Percentiles rank a stretch among this genome's conserved stretches.
Conservation (phyloP, 2,888 invertebrate genomes). For the Napeogenes sylphis region DNA sequence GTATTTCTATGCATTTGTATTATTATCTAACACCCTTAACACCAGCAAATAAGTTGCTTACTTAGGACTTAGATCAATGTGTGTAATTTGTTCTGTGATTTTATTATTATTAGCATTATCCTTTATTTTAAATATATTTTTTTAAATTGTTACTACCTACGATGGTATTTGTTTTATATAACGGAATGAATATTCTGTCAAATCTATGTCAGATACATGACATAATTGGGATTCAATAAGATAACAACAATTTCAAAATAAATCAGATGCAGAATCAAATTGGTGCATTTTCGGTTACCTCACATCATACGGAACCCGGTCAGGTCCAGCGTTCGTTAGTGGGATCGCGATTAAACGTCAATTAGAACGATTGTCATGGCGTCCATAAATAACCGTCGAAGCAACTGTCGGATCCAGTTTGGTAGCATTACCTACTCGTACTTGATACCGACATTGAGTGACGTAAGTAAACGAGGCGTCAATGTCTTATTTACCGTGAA, state of each 20-base stretch:
- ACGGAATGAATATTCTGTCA: no score
- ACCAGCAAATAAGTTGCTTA: no score
- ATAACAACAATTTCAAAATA: no score
- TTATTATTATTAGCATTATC: no score
- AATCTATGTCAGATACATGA: no score
- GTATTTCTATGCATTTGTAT: no score
- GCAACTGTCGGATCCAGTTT: constrained; percentile 44
- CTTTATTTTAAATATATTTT: no score
- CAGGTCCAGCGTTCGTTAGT: constrained; percentile 51
- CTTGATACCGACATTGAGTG: constrained; percentile 31
- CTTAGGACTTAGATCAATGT: no score
- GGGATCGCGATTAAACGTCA: constrained; percentile 67
- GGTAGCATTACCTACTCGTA: constrained; percentile 40
- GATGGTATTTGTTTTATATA: neutral
- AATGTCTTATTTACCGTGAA: constrained; percentile 34
- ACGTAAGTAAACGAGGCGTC: constrained; percentile 39
- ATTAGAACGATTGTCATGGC: constrained; percentile 66
- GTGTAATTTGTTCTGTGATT: no score
- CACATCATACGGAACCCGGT: constrained; percentile 12
- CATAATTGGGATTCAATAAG: no score
- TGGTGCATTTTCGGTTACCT: constrained; percentile 17
- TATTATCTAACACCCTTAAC: no score
- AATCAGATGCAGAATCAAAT: no score
- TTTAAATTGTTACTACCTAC: neutral
- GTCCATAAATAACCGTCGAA: constrained; percentile 59